Evolutionary conservation across 2,888 invertebrate genomes (phyloP), one percentile per base, ranked within the genome.

Genomic region (Carpatolechia fugitivella): DNA sequence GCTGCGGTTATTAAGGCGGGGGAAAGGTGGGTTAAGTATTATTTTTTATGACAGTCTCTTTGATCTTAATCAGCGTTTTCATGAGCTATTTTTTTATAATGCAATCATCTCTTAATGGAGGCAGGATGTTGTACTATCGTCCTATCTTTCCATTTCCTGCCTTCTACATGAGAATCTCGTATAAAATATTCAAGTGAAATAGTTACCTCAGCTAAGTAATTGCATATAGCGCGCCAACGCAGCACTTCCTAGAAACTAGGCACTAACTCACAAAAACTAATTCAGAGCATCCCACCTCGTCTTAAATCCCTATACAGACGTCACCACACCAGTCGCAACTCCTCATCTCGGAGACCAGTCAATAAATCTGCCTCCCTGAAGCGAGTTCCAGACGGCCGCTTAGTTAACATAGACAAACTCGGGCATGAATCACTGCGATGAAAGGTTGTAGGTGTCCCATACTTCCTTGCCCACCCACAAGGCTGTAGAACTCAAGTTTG

Each of bases 381-480:
- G 31, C 33, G 11, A 11, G 29, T 44, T 44, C 55, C 13, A 13
- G 46, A 18, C 51, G 35, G 44, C 24, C 44, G 55, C 30, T 55
- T 50, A 55, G 49, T 55, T 51, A 52, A 48, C 49, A 53, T 54
- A 44, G 50, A n/a, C 33, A 11, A 46, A 20, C 47, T 60, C 51
- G 69, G 69, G 68, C 74, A 83, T 88, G 85, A 87, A 85, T 89
- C 87, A 87, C 64, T 61, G 64, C 80, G 84, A 81, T 85, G 86
- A 87, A 82, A 80, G 80, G 67, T 67, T 68, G 88, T 89, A 85
- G 88, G 89, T 79, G 85, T 74, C 65, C 67, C 70, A 72, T 68
- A 80, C 80, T 88, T 88, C 87, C 87, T 82, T 76, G 82, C 77
- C 83, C 85, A 82, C 88, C 87, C 84, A 88, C 88, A 66, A 8